Conservation (phyloP, 2,797 vertebrate genomes). For the Enteromius thamalakanensis region DNA sequence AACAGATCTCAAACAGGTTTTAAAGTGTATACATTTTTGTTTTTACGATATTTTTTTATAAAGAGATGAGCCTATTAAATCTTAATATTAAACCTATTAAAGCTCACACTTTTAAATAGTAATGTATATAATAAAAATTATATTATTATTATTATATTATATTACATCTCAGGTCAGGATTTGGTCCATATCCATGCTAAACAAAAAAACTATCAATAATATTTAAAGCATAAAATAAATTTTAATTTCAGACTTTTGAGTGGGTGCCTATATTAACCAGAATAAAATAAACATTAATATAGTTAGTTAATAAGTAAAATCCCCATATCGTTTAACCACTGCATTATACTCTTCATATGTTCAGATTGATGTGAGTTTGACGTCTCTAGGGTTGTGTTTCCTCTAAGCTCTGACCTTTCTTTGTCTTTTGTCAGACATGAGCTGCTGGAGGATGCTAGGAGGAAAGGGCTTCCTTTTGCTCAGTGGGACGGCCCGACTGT, state of each 20-base stretch:
- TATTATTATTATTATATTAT: background rate
- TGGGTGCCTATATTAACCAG: background rate
- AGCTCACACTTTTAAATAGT: background rate
- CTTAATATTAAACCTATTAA: too few species aligned
- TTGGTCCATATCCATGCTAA: background rate
- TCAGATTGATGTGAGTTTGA: conserved; percentile 7
- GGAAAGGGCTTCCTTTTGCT: conserved; percentile 91
- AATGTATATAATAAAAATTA: background rate
- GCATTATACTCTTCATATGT: background rate
- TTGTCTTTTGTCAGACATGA: conserved; percentile 81
- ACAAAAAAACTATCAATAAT: background rate
- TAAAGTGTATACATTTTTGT: background rate
- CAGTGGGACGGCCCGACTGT: conserved; percentile 97
- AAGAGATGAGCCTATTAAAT: background rate
- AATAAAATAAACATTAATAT: background rate
- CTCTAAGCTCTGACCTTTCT: conserved; percentile 4
- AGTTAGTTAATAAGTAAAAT: background rate
- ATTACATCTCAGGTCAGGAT: background rate
- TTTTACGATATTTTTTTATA: background rate
- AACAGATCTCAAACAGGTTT: background rate
- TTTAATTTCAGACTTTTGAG: background rate
- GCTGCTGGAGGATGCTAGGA: conserved; percentile 92
- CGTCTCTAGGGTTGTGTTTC: background rate
- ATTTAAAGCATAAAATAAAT: background rate
- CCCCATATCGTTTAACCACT: background rate